Percentiles rank a stretch among this genome's conserved stretches.
These are phyloP conservation scores for Sinocyclocheilus anshuiensis DNA, from an alignment of 2,113 vertebrate species.

Conservation along the genomic window DNA sequence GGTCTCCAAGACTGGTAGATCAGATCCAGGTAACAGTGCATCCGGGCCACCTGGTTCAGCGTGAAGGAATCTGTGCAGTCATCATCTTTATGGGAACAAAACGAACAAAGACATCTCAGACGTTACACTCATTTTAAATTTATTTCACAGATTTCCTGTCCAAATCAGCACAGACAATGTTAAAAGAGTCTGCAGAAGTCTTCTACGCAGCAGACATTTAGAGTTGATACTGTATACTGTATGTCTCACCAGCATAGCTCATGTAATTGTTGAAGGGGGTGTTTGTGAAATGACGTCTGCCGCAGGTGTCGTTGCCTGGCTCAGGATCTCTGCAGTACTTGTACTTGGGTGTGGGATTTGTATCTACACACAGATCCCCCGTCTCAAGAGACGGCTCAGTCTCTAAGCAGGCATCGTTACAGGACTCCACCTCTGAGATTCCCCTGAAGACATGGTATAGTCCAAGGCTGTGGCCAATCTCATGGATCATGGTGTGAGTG, in stretches of 20 bases:
- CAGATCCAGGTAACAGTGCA: conserved; percentile 98
- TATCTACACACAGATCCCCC: conserved; percentile 93
- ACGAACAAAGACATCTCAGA: background rate
- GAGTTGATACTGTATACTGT: background rate
- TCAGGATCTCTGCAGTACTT: conserved; percentile 91
- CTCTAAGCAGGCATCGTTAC: conserved; percentile 95
- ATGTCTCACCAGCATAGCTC: conserved; percentile 90
- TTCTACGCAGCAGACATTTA: background rate
- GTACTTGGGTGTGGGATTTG: conserved; percentile 93
- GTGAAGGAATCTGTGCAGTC: conserved; percentile 97
- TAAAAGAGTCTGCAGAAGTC: background rate
- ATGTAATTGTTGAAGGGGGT: conserved; percentile 98
- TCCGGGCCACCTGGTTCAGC: conserved; percentile 94
- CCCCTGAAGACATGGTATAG: conserved; percentile 97
- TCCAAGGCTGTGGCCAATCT: conserved; percentile 96
- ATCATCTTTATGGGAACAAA: conserved; percentile 80
- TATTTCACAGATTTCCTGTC: background rate
- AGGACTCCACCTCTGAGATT: conserved; percentile 95
- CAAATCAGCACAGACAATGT: background rate
- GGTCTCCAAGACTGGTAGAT: conserved; percentile 95
- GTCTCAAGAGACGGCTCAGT: conserved; percentile 95
- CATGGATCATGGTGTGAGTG: conserved; percentile 98
- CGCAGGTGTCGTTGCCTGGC: conserved; percentile 92
- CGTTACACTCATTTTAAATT: background rate
- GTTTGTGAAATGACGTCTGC: conserved; percentile 85